These are phyloP conservation scores for Drosophila kohkoa DNA, from an alignment of 1,140 invertebrate genomes.

Conservation along the genomic window DNA sequence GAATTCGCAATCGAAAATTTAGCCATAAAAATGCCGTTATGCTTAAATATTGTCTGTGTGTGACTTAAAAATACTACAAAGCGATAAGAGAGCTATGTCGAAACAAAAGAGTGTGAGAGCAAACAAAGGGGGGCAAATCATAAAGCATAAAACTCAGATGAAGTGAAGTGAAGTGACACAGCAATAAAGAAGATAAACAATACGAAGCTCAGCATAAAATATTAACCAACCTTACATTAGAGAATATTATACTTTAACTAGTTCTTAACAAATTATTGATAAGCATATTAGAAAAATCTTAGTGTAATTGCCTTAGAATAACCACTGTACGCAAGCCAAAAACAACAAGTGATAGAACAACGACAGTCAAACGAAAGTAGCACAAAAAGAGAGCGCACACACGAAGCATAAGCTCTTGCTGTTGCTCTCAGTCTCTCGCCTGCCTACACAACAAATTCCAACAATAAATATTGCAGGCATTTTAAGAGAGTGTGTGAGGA, in stretches of 20 bases:
- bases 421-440: conserved; percentile 9
- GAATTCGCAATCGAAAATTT: conserved; percentile 46
- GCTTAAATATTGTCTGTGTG: conserved; percentile 38
- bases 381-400: conserved; percentile 19
- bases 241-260: background rate
- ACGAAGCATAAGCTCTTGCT: conserved; percentile 8
- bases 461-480: conserved; percentile 54
- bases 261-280: no score
- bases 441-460: background rate
- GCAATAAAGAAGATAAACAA: background rate
- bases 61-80: conserved; percentile 13
- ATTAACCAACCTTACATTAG: background rate
- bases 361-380: conserved; percentile 5
- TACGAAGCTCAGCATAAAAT: background rate
- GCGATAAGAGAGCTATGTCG: conserved; percentile 6
- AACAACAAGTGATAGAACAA: conserved; percentile 19
- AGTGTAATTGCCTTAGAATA: background rate
- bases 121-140: background rate
- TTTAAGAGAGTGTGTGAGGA: conserved; percentile 33
- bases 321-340: conserved; percentile 27
- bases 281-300: no score
- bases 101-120: background rate
- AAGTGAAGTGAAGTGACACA: background rate
- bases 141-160: background rate
- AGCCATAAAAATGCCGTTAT: conserved; percentile 57